Conservation (phyloP, 2,888 invertebrate species). For the Amphipyra berbera region DNA sequence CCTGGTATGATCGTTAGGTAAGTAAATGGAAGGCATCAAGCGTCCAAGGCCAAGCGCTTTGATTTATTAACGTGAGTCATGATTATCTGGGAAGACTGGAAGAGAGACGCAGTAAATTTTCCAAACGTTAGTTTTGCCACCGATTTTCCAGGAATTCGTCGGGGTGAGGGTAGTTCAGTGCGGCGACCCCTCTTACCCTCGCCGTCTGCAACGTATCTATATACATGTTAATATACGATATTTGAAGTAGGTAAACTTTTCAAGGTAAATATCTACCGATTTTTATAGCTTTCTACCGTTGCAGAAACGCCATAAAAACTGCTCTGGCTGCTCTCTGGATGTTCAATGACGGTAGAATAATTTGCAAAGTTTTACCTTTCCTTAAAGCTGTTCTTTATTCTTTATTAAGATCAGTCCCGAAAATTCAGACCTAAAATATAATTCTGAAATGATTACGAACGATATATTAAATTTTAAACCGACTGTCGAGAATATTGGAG, state of each 20-base stretch:
- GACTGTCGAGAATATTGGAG: constrained; percentile 33
- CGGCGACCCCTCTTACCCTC: constrained; percentile 63
- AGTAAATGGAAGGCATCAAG: constrained; percentile 43
- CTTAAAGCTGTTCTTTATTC: constrained; percentile 9
- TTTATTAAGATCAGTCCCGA: constrained; percentile 1
- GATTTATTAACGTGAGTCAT: constrained; percentile 54
- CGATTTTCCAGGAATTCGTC: constrained; percentile 64
- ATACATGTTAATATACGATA: constrained; percentile 24
- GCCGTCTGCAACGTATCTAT: constrained; percentile 57
- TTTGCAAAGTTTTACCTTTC: not conserved
- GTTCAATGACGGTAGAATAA: not conserved
- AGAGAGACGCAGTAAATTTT: constrained; percentile 47
- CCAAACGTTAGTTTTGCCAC: constrained; percentile 54
- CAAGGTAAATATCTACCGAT: constrained; percentile 35
- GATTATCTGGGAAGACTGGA: constrained; percentile 26
- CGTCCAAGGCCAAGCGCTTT: constrained; percentile 48
- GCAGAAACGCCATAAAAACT: constrained; percentile 19
- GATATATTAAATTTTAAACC: constrained; percentile 30
- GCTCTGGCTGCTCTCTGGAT: not conserved
- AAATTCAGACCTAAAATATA: constrained; percentile 9
- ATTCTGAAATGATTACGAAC: constrained; percentile 6
- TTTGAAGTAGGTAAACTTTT: constrained; percentile 43
- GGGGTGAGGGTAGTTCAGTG: constrained; percentile 54
- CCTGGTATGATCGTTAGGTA: constrained; percentile 49
- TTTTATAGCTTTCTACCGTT: constrained; percentile 24